These are phyloP conservation scores for Yoshiicerus persimilis DNA, from an alignment of 1,140 invertebrate genomes.

Conservation along the genomic window DNA sequence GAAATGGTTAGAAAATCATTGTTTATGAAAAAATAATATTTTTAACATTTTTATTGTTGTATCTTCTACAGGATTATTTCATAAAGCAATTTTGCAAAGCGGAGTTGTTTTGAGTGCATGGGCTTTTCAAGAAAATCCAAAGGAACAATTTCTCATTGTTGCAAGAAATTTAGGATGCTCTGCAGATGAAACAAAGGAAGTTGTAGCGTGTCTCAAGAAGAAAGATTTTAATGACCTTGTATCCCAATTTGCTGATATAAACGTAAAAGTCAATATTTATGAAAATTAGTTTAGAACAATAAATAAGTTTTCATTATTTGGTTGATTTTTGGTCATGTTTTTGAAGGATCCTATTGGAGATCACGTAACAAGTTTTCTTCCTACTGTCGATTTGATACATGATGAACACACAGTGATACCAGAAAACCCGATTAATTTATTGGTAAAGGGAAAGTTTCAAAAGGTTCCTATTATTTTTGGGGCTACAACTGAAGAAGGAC, in stretches of 20 bases:
- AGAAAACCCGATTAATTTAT: not conserved
- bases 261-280: not conserved
- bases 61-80: conserved; percentile 2
- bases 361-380: not conserved
- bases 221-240: not conserved
- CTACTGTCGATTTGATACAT: not conserved
- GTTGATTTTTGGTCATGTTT: not conserved
- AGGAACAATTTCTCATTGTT: not conserved
- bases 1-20: not conserved
- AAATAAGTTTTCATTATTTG: not conserved
- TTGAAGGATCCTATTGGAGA: not conserved
- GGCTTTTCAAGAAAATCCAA: not conserved
- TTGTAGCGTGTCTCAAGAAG: not conserved
- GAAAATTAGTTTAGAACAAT: not conserved
- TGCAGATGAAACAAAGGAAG: not conserved
- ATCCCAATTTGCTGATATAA: not conserved
- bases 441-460: not conserved
- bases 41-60: no score
- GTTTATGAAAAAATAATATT: not conserved
- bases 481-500: not conserved
- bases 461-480: not conserved
- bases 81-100: conserved; percentile 19
- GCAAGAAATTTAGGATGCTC: not conserved
- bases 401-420: not conserved
- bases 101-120: not conserved